Evolutionary conservation across 2,888 invertebrate species (phyloP), one percentile per base, ranked within the genome.

Genomic region (Schrankia costaestrigalis): DNA sequence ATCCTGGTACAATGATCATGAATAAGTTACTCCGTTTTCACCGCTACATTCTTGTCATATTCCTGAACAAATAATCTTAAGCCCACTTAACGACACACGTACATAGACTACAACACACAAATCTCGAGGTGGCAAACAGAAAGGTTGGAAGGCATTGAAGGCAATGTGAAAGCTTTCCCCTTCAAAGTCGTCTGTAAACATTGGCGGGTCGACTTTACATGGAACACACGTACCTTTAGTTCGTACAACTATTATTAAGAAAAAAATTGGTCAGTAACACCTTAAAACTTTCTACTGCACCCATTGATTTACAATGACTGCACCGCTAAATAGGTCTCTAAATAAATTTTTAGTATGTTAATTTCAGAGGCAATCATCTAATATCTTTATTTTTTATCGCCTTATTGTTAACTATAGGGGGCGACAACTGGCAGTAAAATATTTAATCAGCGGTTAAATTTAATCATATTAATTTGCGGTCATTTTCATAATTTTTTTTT

Each of bases 121-220:
- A 71, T 61, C 55, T 46, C 39, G 47, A 70, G 65, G 69, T 61
- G 61, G 61, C 70, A 66, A 71, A 74, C 72, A 75, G 66, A 76
- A 75, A 76, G 68, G 70, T 69, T 58, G 56, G 57, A 59, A 69
- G 57, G 57, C 64, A 57, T 58, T 56, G 57, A 59, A 69, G 57
- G 57, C 64, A 57, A 67, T 64, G 72, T 66, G 67, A 76, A 78
- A 77, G 78, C 74, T 74, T 75, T 71, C 52, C 58, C 52, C 65
- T 68, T 63, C 56, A 65, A 69, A 78, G 74, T 71, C 69, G 53
- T 69, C 57, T 43, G 72, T 66, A 79, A 79, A 80, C 76, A 78
- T 63, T 62, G 68, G 56, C 55, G 61, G 56, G 48, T 48, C 47
- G 66, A 66, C 70, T 73, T 64, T 56, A 55, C 58, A 46, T 38